Evolutionary conservation across 2,113 vertebrate genomes (phyloP).

Genomic region (Laticauda colubrina): DNA sequence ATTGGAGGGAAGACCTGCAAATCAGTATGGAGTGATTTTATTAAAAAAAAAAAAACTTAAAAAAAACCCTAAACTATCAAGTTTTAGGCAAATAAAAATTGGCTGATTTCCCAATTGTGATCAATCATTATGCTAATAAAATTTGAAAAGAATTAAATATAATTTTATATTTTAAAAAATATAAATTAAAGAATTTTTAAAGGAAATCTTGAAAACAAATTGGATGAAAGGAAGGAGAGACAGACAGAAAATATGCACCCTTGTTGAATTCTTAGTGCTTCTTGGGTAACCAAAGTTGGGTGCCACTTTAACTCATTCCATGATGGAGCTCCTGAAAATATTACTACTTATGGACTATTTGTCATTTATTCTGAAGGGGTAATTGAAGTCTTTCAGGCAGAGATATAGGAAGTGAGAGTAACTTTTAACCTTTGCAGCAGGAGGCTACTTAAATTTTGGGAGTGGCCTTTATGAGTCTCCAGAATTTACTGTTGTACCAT

Average conservation of each 20-base stretch:
- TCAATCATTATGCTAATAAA: neutral
- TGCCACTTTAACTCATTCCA: neutral
- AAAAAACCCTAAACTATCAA: neutral
- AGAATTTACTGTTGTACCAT: neutral
- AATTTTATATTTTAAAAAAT: neutral
- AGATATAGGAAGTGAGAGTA: neutral
- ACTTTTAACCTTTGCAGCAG: neutral
- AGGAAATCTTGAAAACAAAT: neutral
- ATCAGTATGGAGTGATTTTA: neutral
- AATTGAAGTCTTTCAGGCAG: neutral
- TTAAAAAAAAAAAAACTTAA: no score
- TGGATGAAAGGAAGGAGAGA: neutral
- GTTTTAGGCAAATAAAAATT: neutral
- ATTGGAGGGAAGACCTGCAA: neutral
- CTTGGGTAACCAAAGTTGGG: neutral
- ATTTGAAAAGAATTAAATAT: neutral
- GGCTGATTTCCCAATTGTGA: neutral
- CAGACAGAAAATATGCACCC: neutral
- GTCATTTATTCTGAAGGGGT: neutral
- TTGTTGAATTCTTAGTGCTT: neutral
- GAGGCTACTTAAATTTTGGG: neutral
- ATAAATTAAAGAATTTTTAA: neutral
- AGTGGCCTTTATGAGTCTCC: neutral
- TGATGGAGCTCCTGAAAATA: neutral
- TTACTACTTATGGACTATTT: neutral